Evolutionary conservation across 2,888 invertebrate genomes (phyloP).

Genomic region (Axea sp.): DNA sequence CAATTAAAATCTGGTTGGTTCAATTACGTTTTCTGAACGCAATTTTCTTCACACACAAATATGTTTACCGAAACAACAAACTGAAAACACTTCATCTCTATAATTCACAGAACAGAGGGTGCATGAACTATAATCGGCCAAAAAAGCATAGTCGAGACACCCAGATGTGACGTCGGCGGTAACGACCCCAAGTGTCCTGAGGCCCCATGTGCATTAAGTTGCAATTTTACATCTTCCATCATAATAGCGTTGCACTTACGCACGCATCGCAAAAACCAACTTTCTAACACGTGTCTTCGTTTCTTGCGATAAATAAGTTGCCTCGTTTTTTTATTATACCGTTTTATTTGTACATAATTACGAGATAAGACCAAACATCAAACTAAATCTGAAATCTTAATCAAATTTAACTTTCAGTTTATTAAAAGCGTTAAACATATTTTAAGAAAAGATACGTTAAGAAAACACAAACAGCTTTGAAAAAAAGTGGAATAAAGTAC

Average conservation of each 20-base stretch:
- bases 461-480: no score
- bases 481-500: no score
- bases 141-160: conserved; percentile 43
- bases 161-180: conserved; percentile 22
- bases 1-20: no score
- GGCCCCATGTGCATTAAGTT: conserved; percentile 20
- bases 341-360: conserved; percentile 16
- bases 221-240: conserved; percentile 24
- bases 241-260: conserved; percentile 49
- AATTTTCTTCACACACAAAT: no score
- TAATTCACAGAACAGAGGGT: no score
- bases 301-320: conserved; percentile 32
- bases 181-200: conserved; percentile 37
- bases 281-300: conserved; percentile 41
- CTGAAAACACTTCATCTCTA: no score
- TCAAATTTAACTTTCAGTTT: no score
- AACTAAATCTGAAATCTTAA: background rate
- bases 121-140: no score
- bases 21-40: no score
- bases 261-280: conserved; percentile 29
- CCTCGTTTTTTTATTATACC: conserved; percentile 10
- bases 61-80: no score
- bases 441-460: no score
- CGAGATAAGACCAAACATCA: background rate
- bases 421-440: no score